Base-by-base conservation (phyloP, 35 echinoderm and acorn worm genomes). In the Lytechinus variegatus region DNA sequence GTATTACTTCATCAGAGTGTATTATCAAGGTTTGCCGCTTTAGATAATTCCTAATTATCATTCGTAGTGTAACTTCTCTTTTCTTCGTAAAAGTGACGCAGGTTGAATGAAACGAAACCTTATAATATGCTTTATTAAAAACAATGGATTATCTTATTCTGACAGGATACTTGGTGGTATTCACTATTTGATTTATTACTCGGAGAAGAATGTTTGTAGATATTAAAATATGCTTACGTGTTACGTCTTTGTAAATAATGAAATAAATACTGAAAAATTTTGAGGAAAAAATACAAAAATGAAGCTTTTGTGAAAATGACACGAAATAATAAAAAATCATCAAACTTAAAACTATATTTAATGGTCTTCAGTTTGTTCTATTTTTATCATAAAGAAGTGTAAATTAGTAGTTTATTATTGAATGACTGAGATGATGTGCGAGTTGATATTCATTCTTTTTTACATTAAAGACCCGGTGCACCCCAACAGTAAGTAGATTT, bases 221-320 rank as follows among this genome's bases (percentile, higher is more conserved):
- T 90, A 90, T 52, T 13, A 54, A 12, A 90, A 28, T 54, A 90
- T 90, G 52, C 88, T 90, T 90, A 90, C 24, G 52, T 90, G 88
- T 90, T 90, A 51, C 88, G 66, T 90, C 28, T 90, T 12, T 90
- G 52, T 90, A 90, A 52, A 90, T 90, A 54, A 90, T 90, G 88
- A 90, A 54, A 90, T 54, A 90, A 88, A 52, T 52, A 90, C 52
- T 44, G 88, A 90, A 90, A 87, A 52, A 52, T 90, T 90, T 44
- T 52, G 52, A 44, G 52, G 28, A 90, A 90, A 90, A 90, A 90
- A 90, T 19, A 52, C 9, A 8, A 90, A 90, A 90, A 90, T 90
- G 66, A 79, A n/a, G 66, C 88, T 52, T 90, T 90, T 90, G 88
- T 90, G 88, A 90, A 79, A 90, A 90, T 90, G 88, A 90, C 88